These are phyloP conservation scores for Sylvicola fuscatus DNA, from an alignment of 2,888 invertebrate species.

Conservation along the genomic window DNA sequence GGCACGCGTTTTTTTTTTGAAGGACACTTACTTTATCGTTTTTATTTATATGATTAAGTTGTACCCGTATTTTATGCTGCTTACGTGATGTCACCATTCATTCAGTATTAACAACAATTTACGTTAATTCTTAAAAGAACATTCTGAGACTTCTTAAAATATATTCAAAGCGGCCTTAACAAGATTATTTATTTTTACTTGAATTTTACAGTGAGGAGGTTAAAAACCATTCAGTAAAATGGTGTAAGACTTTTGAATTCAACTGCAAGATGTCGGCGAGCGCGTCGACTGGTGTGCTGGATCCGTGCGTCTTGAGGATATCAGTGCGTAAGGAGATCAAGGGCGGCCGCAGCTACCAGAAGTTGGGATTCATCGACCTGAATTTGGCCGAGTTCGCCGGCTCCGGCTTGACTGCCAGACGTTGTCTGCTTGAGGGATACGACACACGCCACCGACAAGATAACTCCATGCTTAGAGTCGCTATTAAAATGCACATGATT, in stretches of 20 bases:
- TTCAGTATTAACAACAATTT: too few relatives aligned
- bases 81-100: too few relatives aligned
- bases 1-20: too few relatives aligned
- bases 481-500: slow-evolving; percentile 83
- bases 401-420: slow-evolving; percentile 64
- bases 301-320: slow-evolving; percentile 80
- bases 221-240: slow-evolving; percentile 78
- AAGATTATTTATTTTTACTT: too few relatives aligned
- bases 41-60: too few relatives aligned
- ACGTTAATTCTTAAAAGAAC: too few relatives aligned
- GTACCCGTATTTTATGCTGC: too few relatives aligned
- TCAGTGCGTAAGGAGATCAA: slow-evolving; percentile 85
- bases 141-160: too few relatives aligned
- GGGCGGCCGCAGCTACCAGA: slow-evolving; percentile 35
- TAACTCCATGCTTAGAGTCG: slow-evolving; percentile 84
- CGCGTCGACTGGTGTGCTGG: slow-evolving; percentile 83
- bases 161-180: too few relatives aligned
- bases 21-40: too few relatives aligned
- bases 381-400: slow-evolving; percentile 96
- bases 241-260: slow-evolving; percentile 82
- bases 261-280: slow-evolving; percentile 94
- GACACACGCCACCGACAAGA: slow-evolving; percentile 83
- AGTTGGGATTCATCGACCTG: slow-evolving; percentile 93
- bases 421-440: slow-evolving; percentile 89
- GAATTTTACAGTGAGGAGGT: slow-evolving; percentile 94